Conservation (phyloP, 2,888 invertebrate genomes). For the Pyrochroa serraticornis region DNA sequence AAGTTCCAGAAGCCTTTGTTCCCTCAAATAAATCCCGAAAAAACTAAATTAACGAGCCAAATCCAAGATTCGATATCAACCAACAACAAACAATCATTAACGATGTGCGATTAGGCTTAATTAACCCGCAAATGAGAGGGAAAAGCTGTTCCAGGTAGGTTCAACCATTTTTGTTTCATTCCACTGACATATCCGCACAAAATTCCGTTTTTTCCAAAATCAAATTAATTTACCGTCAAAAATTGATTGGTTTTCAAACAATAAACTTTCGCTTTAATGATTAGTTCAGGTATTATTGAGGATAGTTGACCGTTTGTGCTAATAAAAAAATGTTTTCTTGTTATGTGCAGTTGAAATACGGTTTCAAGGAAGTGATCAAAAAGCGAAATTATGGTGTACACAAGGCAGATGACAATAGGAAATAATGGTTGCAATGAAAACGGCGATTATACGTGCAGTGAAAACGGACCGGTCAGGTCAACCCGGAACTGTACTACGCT, state of each 20-base stretch:
- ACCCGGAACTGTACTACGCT: constrained; percentile 46
- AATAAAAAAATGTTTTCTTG: constrained; percentile 14
- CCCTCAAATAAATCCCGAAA: constrained; percentile 2
- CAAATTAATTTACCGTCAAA: not conserved
- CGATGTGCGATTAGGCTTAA: constrained; percentile 11
- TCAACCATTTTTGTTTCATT: constrained; percentile 26
- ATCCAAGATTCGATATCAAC: not conserved
- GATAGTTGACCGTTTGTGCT: not conserved
- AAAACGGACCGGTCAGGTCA: constrained; percentile 47
- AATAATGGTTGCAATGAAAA: constrained; percentile 54
- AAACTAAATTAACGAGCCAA: not conserved
- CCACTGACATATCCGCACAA: constrained; percentile 19
- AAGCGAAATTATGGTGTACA: constrained; percentile 59
- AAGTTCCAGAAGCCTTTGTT: constrained; percentile 19
- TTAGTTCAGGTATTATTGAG: not conserved
- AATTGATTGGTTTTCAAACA: not conserved
- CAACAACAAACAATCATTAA: constrained; percentile 9
- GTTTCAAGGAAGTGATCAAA: not conserved
- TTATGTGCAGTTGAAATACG: constrained; percentile 4
- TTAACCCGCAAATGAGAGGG: constrained; percentile 25
- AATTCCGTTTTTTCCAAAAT: constrained; percentile 11
- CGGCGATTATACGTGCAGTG: constrained; percentile 40
- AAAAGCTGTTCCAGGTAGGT: constrained; percentile 27
- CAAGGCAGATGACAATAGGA: constrained; percentile 62
- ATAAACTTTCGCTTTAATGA: constrained; percentile 4